Base-by-base conservation (phyloP, 2,888 invertebrate genomes). In the Zootermopsis nevadensis region DNA sequence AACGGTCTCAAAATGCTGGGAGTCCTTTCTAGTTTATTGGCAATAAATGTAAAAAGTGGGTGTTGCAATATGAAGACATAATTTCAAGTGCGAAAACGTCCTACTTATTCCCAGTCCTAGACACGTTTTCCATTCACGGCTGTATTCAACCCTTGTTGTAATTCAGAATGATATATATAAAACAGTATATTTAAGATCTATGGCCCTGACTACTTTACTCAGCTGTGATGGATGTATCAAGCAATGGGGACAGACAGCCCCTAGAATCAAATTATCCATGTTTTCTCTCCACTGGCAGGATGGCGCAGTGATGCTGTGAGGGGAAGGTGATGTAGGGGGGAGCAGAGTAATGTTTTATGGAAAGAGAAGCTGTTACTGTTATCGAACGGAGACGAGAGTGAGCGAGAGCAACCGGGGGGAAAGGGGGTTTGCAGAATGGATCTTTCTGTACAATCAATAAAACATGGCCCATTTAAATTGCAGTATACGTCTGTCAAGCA, bases 401-500 rank as follows among this genome's bases (percentile, higher is more conserved):
- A 67, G 60, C 38, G 83, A 48, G 74, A 69, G 77, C 79, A 81
- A 83, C n/a, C n/a, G 76, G 67, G 69, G 69, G 38, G 77, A 76
- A 83, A 83, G 74, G 77, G 74, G 31, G 30, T 15, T 38, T 74
- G 81, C 81, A 82, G 81, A 82, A 83, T 42, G 66, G 77, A 81
- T 85, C 81, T 86, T 85, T 85, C 83, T 80, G 67, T 83, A 84
- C 85, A 85, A 86, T 86, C 86, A 86, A 86, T 86, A 86, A 86
- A 85, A 86, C 86, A 86, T 85, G 86, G 84, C 83, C 84, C 84
- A 86, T 86, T 86, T 86, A 85, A 86, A 86, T 86, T 84, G 83
- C 84, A 84, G 72, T 60, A 66, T 48, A 77, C 80, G 33, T 80
- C 80, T 79, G 77, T 81, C 83, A 77, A 81, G 72, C 80, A 35